These are phyloP conservation scores for Pongo abelii DNA, from an alignment of 2,113 vertebrate species.

Conservation along the genomic window DNA sequence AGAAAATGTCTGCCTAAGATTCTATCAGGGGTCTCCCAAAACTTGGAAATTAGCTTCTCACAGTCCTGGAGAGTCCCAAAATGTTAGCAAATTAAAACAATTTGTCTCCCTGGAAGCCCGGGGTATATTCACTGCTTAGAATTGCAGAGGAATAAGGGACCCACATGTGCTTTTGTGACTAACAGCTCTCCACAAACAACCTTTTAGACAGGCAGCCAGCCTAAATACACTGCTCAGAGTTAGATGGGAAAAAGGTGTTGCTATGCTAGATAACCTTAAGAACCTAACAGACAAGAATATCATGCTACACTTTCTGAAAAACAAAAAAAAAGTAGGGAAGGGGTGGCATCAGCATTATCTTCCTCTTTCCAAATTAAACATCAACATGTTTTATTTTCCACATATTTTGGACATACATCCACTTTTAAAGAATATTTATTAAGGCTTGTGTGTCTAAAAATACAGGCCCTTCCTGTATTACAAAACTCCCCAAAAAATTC, in stretches of 20 bases:
- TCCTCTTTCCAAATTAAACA: conserved; percentile 18
- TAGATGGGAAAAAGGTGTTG: fast-evolving
- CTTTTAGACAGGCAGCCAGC: neutral
- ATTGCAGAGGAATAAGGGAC: conserved; percentile 27
- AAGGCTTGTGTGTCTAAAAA: conserved; percentile 7
- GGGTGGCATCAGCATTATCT: no score
- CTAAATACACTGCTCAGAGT: neutral
- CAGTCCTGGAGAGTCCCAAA: conserved; percentile 45
- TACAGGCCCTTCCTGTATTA: neutral
- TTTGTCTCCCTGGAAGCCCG: conserved; percentile 53
- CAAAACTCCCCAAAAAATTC: conserved; percentile 19
- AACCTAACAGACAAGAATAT: neutral
- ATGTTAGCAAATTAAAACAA: conserved; percentile 68
- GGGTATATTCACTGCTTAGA: neutral
- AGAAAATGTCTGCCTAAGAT: neutral
- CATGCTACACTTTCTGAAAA: neutral
- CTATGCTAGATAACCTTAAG: neutral
- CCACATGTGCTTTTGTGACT: neutral
- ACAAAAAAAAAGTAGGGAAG: no score
- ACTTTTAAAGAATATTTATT: conserved; percentile 41
- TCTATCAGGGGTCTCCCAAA: neutral
- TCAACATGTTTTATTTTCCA: neutral
- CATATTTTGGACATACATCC: neutral
- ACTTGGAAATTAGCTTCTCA: neutral
- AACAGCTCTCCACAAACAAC: neutral